phyloP scores from a whole-genome alignment of 2,797 vertebrate species.

The Cyprinodon diabolis region DNA sequence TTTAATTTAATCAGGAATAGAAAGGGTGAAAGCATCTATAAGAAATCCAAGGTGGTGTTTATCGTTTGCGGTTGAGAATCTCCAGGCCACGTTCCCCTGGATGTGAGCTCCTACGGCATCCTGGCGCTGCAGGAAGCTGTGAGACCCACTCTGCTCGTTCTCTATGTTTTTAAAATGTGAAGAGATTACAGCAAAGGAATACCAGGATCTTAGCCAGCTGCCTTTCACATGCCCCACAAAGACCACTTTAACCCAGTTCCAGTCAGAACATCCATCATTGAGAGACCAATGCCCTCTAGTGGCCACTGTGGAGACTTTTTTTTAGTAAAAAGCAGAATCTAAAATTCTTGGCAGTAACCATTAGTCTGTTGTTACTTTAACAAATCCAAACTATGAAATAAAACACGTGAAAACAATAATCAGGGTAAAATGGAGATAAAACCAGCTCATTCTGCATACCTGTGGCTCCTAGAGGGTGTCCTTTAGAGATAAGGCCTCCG shows the following conservation, averaged over 20 bases:
- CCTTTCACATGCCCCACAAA: conserved; percentile 34
- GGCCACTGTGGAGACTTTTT: conserved; percentile 21
- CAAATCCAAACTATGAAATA: too few species aligned
- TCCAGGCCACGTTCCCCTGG: background rate
- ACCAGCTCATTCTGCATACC: conserved; percentile 74
- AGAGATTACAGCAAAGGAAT: conserved; percentile 38
- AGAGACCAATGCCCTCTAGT: conserved; percentile 52
- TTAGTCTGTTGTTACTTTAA: too few species aligned
- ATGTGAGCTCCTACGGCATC: background rate
- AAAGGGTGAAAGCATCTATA: too few species aligned
- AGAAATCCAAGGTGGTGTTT: too few species aligned
- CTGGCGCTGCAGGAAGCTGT: background rate
- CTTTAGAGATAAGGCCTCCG: conserved; percentile 96
- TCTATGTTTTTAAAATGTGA: conserved; percentile 36
- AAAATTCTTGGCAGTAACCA: background rate
- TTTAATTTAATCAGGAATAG: too few species aligned
- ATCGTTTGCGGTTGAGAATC: background rate
- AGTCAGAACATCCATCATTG: background rate
- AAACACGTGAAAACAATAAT: background rate
- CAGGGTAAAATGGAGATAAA: background rate
- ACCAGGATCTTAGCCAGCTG: conserved; percentile 32
- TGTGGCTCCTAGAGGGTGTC: conserved; percentile 97
- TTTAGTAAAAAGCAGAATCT: background rate
- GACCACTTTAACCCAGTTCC: conserved; percentile 9
- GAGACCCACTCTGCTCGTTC: conserved; percentile 18